Evolutionary conservation across 2,113 vertebrate genomes (phyloP).

Genomic region (Cavia porcellus): DNA sequence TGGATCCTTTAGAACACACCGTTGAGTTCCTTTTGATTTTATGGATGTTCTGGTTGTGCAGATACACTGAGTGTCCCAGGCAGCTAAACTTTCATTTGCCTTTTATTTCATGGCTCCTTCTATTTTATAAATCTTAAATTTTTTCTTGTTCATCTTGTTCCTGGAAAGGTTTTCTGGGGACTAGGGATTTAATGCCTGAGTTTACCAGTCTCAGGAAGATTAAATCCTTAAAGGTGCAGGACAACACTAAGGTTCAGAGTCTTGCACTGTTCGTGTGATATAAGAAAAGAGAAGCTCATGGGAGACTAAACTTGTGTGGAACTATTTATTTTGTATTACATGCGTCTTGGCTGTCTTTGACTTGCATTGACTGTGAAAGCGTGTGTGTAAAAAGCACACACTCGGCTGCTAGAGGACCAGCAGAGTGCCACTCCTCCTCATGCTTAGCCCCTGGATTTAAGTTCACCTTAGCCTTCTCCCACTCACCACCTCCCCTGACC

Average conservation of each 20-base stretch:
- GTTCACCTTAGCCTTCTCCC: not conserved
- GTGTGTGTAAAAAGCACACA: not conserved
- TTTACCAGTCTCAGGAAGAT: not conserved
- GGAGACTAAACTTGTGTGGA: not conserved
- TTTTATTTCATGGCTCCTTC: conserved; percentile 5
- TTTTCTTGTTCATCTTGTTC: conserved; percentile 6
- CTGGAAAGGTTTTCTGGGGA: conserved; percentile 39
- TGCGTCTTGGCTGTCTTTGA: conserved; percentile 24
- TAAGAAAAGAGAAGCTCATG: not conserved
- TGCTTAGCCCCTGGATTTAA: not conserved
- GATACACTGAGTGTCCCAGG: not conserved
- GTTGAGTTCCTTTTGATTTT: not conserved
- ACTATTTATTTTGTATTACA: not conserved
- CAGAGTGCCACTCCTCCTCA: accelerated
- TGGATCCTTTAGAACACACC: not conserved
- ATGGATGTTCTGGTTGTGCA: not conserved
- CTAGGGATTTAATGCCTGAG: not conserved
- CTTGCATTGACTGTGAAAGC: not conserved
- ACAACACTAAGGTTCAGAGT: not conserved
- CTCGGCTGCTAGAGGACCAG: too few relatives aligned
- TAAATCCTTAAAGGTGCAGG: not conserved
- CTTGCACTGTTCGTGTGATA: not conserved
- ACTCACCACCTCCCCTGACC: not conserved
- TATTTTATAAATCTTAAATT: conserved; percentile 8
- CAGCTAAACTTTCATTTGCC: not conserved